A percentile compares a stretch with the other conserved stretches of the same genome.
Conservation (phyloP, 2,888 invertebrate species). For the Dynastes tityus region DNA sequence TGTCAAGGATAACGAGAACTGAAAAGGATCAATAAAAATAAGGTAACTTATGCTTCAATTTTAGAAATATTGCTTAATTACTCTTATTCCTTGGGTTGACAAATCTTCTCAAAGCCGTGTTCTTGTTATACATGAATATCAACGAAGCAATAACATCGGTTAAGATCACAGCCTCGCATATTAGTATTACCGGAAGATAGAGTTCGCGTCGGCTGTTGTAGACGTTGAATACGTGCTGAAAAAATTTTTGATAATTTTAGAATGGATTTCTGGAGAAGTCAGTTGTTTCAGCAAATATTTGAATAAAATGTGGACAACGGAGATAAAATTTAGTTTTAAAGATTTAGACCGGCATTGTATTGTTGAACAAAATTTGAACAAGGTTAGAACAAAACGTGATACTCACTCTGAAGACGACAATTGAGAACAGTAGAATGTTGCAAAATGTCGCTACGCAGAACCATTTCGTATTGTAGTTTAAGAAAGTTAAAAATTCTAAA, state of each 20-base stretch:
- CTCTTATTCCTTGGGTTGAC: conserved; percentile 51
- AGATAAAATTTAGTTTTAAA: too few species aligned
- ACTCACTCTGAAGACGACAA: conserved; percentile 53
- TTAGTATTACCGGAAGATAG: neutral
- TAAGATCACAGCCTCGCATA: conserved; percentile 49
- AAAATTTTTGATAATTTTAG: neutral
- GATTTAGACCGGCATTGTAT: too few species aligned
- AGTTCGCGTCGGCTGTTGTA: conserved; percentile 12
- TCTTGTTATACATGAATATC: conserved; percentile 48
- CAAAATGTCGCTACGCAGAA: conserved; percentile 51
- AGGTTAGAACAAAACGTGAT: too few species aligned
- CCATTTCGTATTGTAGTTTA: conserved; percentile 53
- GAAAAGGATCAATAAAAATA: conserved; percentile 12
- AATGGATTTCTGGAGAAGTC: neutral
- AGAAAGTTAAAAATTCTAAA: conserved; percentile 49
- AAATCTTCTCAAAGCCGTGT: conserved; percentile 46
- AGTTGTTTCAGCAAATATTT: too few species aligned
- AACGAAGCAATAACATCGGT: conserved; percentile 49
- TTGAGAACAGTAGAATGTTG: conserved; percentile 49
- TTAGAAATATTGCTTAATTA: conserved; percentile 13
- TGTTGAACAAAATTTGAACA: too few species aligned
- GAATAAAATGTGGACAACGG: too few species aligned
- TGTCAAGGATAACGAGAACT: conserved; percentile 51
- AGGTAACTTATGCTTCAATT: too few species aligned
- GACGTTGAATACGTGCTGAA: conserved; percentile 42